Base-by-base conservation (phyloP, 2,113 vertebrate species). In the Xiphophorus maculatus region DNA sequence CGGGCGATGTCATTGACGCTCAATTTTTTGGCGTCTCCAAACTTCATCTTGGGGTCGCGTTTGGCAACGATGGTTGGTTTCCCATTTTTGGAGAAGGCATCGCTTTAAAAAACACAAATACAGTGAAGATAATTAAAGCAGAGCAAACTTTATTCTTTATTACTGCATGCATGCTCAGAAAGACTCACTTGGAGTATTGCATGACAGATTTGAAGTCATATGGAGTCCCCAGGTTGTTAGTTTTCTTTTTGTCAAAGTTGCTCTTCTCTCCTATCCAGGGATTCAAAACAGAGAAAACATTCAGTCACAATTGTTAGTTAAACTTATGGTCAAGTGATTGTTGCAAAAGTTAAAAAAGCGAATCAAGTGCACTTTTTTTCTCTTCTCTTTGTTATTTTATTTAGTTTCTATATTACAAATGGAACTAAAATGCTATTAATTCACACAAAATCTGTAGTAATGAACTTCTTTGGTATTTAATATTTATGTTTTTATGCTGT, bases 181-280 rank as follows among this genome's bases (percentile, higher is more conserved):
- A 63, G 48, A 88, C 84, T 88, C 28, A 93, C 92, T 80, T 91
- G 63, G 69, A n/a, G 71, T 93, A 93, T 1, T 94, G 87, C 92
- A 94, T 93, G 60, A 93, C 72, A 9, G 93, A 93, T 25, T 44
- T 30, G 54, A 90, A 93, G 83, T 93, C 90, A 15, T 94, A 94
- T 2, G 83, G 69, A 33, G 90, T 92, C 0, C 28, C 70, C 71
- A 93, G 33, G 81, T 93, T 93, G 80, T 92, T 93, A 1, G 93
- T 93, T 0, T 7, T 0, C 40, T 30, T 6, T 67, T 76, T 88
- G 0, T 0, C 0, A 17, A 94, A 93, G 70, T 88, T 90, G 1
- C 0, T 0, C 32, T 71, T 19, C 1, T 0, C 1, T 30, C 74
- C 89, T 93, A 64, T 17, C 8, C 22, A 58, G 5, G 8, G 2